Percentiles rank a stretch among this genome's conserved stretches.
Evolutionary conservation across 2,888 invertebrate species (phyloP).

Genomic region (Epinotia ramella): DNA sequence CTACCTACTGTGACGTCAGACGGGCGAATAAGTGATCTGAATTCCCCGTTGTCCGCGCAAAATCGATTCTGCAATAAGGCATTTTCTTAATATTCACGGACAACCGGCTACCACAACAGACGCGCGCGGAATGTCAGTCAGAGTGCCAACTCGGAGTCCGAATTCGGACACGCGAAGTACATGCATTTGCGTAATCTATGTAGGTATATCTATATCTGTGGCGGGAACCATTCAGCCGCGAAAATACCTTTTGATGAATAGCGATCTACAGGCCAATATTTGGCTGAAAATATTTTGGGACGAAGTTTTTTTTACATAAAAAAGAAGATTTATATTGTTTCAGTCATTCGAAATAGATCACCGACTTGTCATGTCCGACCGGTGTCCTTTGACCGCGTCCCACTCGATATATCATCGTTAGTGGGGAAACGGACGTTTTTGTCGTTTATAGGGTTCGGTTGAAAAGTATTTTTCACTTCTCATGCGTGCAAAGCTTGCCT

Average conservation of each 20-base stretch:
- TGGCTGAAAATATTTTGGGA: conserved; percentile 5
- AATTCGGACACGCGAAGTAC: no score
- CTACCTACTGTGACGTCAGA: no score
- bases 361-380: conserved; percentile 21
- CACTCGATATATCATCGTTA: conserved; percentile 25
- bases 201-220: no score
- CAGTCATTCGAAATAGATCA: conserved; percentile 27
- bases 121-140: no score
- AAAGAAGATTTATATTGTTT: conserved; percentile 26
- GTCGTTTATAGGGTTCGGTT: background rate
- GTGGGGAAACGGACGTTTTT: conserved; percentile 8
- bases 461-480: background rate
- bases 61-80: no score
- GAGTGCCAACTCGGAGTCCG: no score
- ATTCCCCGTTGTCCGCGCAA: no score
- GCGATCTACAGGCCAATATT: conserved; percentile 13
- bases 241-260: background rate
- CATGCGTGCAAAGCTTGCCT: no score
- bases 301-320: conserved; percentile 9
- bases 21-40: no score
- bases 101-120: no score
- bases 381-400: conserved; percentile 24
- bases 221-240: background rate
- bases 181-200: no score
- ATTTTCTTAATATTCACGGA: no score